Percentiles rank a stretch among this genome's conserved stretches.
phyloP scores from a whole-genome alignment of 2,113 vertebrate genomes.

The Acinonyx jubatus region DNA sequence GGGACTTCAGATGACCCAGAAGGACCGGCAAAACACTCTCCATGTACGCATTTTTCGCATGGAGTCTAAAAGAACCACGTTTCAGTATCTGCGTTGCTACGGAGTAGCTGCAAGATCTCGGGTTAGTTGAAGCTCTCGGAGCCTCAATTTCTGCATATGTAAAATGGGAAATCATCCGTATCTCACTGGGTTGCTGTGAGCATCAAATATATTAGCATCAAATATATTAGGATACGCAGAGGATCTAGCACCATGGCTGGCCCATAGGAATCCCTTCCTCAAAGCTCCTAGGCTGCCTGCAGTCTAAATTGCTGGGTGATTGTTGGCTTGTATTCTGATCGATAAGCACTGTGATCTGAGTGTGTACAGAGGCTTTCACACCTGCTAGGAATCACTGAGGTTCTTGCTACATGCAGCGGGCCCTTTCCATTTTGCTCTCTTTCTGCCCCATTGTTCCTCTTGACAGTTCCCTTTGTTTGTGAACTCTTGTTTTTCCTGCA shows the following conservation, averaged over 20 bases:
- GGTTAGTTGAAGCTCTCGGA: background rate
- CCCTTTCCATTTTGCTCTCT: background rate
- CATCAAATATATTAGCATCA: slow-evolving; percentile 16
- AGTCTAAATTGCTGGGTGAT: background rate
- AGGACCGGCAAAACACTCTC: background rate
- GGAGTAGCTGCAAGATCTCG: background rate
- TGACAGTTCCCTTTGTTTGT: background rate
- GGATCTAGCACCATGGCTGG: background rate
- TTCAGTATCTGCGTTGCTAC: background rate
- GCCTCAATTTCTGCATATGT: background rate
- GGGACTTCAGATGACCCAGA: background rate
- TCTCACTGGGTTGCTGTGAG: background rate
- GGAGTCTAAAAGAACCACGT: background rate
- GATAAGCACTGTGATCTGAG: background rate
- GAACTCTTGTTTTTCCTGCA: background rate
- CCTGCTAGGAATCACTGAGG: background rate
- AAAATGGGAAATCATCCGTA: background rate
- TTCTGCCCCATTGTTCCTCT: background rate
- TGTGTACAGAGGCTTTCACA: background rate
- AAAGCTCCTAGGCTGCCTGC: background rate
- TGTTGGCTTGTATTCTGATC: background rate
- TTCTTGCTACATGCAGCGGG: background rate
- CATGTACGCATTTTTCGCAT: background rate
- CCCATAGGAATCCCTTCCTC: background rate
- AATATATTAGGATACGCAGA: background rate